Base-by-base conservation (phyloP, 1,140 invertebrate genomes). In the Platorchestia sp. region DNA sequence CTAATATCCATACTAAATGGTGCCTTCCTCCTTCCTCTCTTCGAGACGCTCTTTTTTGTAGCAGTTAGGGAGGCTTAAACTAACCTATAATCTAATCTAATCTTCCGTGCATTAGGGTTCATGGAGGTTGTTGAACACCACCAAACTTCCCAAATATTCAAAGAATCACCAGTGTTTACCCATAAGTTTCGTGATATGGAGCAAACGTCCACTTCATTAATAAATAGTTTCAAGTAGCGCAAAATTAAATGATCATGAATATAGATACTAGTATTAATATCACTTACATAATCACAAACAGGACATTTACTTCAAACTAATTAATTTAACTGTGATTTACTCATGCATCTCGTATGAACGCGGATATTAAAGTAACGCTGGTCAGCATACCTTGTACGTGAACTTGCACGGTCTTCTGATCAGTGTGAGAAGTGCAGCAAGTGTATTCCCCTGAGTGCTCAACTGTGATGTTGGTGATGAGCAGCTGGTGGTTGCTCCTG, bases 401-500 rank as follows among this genome's bases (percentile, higher is more conserved):
- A 42, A 90, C 87, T 6, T 90, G 41, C 36, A 90, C 87, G 44
- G 19, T 90, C 87, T 90, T 90, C 41, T 16, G 41, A 27, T 90
- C 0, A 90, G 41, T 44, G 7, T 42, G 27, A 43, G 44, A 19
- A 22, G 91, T 93, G 19, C 45, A 44, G 91, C 91, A 93, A 1
- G 91, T 45, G 45, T 93, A 93, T 10, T 44, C 43, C 0, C 91
- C 91, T 5, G 91, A 93, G 40, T 93, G 45, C 36, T 40, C 45
- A 40, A 44, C 40, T 5, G 91, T 93, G n/a, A 93, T 47, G 91
- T 93, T 93, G 44, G 40, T 7, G 19, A 93, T 42, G 40, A 93
- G 91, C 45, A 93, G 44, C 91, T 93, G 91, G 91, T 93, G 91
- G 44, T 42, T 93, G 40, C 43, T 93, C 10, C 43, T 45, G 91